A percentile compares a stretch with the other conserved stretches of the same genome.
These are phyloP conservation scores for Panagrolaimus sp. DNA, from an alignment of 1,140 invertebrate genomes.

Conservation along the genomic window DNA sequence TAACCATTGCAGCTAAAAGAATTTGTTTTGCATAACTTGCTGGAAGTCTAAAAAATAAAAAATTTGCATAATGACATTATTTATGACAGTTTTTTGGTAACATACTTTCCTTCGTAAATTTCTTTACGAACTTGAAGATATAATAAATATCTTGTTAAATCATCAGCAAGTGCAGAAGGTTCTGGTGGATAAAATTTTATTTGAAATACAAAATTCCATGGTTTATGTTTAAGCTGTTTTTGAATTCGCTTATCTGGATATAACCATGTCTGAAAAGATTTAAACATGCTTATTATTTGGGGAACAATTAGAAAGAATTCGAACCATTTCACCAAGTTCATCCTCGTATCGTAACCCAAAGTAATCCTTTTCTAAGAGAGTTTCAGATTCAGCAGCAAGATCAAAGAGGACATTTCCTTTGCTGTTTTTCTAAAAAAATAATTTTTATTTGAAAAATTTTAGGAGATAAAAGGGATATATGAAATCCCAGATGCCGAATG, in stretches of 20 bases:
- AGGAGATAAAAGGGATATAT: too few relatives aligned
- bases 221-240: slow-evolving; percentile 66
- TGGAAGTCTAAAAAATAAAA: slow-evolving; percentile 69
- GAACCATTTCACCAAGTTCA: slow-evolving; percentile 25
- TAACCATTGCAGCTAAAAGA: slow-evolving; percentile 87
- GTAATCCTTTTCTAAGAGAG: slow-evolving; percentile 52
- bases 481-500: slow-evolving; percentile 9
- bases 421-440: slow-evolving; percentile 46
- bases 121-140: slow-evolving; percentile 92
- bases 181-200: slow-evolving; percentile 99
- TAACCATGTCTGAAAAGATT: slow-evolving; percentile 50
- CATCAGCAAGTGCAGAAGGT: slow-evolving; percentile 89
- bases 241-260: slow-evolving; percentile 54
- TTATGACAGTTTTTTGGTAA: slow-evolving; percentile 25
- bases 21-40: slow-evolving; percentile 95
- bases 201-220: slow-evolving; percentile 88
- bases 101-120: slow-evolving; percentile 75
- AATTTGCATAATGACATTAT: too few relatives aligned
- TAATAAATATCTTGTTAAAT: slow-evolving; percentile 88
- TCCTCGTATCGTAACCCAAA: slow-evolving; percentile 53
- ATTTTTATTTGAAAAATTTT: not conserved
- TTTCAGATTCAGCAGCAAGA: slow-evolving; percentile 39
- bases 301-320: not conserved
- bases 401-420: slow-evolving; percentile 49
- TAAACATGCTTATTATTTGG: not conserved